Conservation (phyloP, 2,797 vertebrate species). For the Erethizon dorsatum region DNA sequence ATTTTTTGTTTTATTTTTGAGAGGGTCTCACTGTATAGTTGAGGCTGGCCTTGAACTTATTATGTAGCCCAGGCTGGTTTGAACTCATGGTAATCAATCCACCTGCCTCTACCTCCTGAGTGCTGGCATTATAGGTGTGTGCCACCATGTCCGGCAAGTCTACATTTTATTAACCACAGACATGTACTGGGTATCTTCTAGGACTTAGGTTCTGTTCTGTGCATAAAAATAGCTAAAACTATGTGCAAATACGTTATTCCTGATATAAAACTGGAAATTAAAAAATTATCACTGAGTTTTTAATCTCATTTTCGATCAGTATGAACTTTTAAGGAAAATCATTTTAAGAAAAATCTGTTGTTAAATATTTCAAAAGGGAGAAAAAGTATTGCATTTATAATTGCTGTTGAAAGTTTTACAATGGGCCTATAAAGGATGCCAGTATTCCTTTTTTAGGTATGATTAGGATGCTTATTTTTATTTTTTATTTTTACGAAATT, state of each 20-base stretch:
- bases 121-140: not conserved
- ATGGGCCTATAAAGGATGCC: slow-evolving; percentile 16
- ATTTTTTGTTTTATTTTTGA: not conserved
- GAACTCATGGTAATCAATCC: not conserved
- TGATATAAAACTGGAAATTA: slow-evolving; percentile 30
- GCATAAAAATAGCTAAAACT: slow-evolving; percentile 50
- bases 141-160: not conserved
- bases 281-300: slow-evolving; percentile 48
- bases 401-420: slow-evolving; percentile 18
- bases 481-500: too few species aligned
- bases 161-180: slow-evolving; percentile 3
- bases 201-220: slow-evolving; percentile 20
- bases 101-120: not conserved
- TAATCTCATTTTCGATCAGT: slow-evolving; percentile 37
- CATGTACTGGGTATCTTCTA: not conserved
- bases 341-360: not conserved
- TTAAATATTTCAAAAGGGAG: slow-evolving; percentile 53
- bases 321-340: slow-evolving; percentile 25
- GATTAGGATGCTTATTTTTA: slow-evolving; percentile 24
- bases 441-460: slow-evolving; percentile 38
- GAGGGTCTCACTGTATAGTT: not conserved
- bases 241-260: not conserved
- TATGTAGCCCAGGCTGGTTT: not conserved
- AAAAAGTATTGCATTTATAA: slow-evolving; percentile 46
- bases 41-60: not conserved